These are phyloP conservation scores for Andricus grossulariae DNA, from an alignment of 1,140 invertebrate species.

Conservation along the genomic window DNA sequence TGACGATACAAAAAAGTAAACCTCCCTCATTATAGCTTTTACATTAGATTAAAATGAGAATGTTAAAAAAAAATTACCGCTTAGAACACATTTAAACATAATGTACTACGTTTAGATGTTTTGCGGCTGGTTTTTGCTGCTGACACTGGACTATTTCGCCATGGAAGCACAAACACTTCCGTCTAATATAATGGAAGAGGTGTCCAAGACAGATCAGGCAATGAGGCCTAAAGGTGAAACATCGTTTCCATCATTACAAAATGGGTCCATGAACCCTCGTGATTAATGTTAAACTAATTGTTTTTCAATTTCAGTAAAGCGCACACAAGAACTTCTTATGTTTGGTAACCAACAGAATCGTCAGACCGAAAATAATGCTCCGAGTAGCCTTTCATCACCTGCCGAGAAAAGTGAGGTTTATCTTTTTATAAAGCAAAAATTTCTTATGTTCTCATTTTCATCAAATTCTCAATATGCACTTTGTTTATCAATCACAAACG, in stretches of 20 bases:
- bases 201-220: constrained; percentile 55
- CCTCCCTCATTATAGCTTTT: no score
- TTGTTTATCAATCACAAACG: neutral
- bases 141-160: no score
- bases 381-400: constrained; percentile 47
- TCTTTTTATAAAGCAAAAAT: neutral
- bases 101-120: no score
- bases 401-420: constrained; percentile 65
- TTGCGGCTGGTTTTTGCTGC: no score
- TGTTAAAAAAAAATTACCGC: no score
- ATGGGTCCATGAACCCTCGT: no score
- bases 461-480: no score
- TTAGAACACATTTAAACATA: no score
- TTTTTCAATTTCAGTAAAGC: constrained; percentile 63
- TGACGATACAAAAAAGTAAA: no score
- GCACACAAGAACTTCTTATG: constrained; percentile 72
- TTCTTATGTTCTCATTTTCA: no score
- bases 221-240: constrained; percentile 62
- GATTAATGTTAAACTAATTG: neutral
- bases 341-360: constrained; percentile 74
- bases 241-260: no score
- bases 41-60: no score
- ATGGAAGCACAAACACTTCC: neutral
- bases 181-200: constrained; percentile 40
- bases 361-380: constrained; percentile 50